Evolutionary conservation across 2,797 vertebrate genomes (phyloP), one percentile per base, ranked within the genome.

Genomic region (Myotis vivesi): DNA sequence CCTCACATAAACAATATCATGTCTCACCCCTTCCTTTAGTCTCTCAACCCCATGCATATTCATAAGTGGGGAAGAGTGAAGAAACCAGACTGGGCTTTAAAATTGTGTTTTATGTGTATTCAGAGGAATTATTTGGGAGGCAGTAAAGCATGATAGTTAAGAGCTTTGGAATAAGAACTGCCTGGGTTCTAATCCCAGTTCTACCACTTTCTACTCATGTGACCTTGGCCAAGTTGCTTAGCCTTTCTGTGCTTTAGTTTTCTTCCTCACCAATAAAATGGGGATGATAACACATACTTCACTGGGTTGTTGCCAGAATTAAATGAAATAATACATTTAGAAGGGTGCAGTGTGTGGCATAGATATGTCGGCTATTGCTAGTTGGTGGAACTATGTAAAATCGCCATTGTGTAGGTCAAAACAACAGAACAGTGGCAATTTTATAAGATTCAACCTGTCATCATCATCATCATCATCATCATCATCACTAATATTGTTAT

Each of bases 191-290:
- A 28, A 44, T 62, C 16, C 10, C 1, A 57, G 20, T 28, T 71
- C 44, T 55, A 25, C 17, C 51, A 8, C 51, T 69, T 62, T 33
- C 68, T 36, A 51, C 12, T 69, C 8, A 0, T 62, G 51, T 90
- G 90, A 80, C 44, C 23, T 15, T 49, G 38, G 66, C 23, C 16
- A 64, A 73, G 66, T 41, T 69, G 33, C 71, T 83, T 66, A 86
- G 72, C n/a, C 69, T 95, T 66, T 76, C 38, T 55, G 46, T 49
- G 66, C 66, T 87, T 87, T 5, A 41, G 23, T 82, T 93, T 87
- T 83, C 79, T 90, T 90, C 73, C 73, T 94, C n/a, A 81, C 10
- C 62, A 59, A 41, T 73, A 68, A 92, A 87, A 75, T 36, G 13
- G 55, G 73, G 41, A 73, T 44, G 4, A 36, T 57, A 72, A 64